Conservation (phyloP, 1,140 invertebrate species). For the Arctopsyche grandis region DNA sequence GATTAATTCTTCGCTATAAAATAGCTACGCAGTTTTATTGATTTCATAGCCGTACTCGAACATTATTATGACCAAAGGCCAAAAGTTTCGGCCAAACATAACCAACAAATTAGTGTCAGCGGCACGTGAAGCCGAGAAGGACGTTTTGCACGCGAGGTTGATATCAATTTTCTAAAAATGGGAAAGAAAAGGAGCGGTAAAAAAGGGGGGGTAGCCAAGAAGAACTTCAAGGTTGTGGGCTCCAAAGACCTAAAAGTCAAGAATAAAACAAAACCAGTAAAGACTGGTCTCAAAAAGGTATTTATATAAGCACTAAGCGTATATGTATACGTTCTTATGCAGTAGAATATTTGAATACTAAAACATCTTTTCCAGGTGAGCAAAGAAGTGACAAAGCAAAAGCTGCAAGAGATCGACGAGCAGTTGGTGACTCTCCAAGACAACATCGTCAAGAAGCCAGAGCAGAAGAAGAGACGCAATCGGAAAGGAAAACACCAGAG, state of each 20-base stretch:
- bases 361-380: slow-evolving; percentile 9
- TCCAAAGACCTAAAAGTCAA: slow-evolving; percentile 52
- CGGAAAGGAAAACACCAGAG: slow-evolving; percentile 46
- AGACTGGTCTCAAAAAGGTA: slow-evolving; percentile 52
- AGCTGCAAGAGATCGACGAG: slow-evolving; percentile 48
- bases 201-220: slow-evolving; percentile 43
- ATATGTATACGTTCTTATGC: background rate
- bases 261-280: slow-evolving; percentile 50
- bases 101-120: background rate
- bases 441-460: slow-evolving; percentile 49
- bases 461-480: slow-evolving; percentile 39
- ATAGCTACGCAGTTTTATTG: too few relatives aligned
- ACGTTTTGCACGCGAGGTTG: background rate
- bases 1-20: too few relatives aligned
- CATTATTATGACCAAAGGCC: background rate
- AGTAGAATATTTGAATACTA: background rate
- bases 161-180: slow-evolving; percentile 22
- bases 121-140: background rate
- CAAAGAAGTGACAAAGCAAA: slow-evolving; percentile 49
- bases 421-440: slow-evolving; percentile 48
- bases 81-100: slow-evolving; percentile 13
- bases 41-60: too few relatives aligned
- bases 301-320: background rate
- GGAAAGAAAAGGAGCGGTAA: slow-evolving; percentile 50
- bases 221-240: slow-evolving; percentile 53